These are phyloP conservation scores for Cancer borealis DNA, from an alignment of 2,888 invertebrate species.

Conservation along the genomic window DNA sequence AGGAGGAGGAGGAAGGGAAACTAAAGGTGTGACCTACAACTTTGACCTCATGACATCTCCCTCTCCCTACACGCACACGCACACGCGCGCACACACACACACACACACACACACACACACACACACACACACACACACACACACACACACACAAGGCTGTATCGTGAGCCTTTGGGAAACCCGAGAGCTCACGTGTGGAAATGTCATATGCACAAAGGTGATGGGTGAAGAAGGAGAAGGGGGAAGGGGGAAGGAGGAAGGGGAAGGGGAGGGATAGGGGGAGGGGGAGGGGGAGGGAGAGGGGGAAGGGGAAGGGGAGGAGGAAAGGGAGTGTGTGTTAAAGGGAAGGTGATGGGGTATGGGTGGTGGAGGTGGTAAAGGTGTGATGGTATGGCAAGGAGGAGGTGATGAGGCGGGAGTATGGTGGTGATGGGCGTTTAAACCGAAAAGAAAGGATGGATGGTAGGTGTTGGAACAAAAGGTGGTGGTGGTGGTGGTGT, in stretches of 20 bases:
- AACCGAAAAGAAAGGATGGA: no score
- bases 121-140: conserved; percentile 48
- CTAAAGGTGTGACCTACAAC: background rate
- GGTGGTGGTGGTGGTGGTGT: no score
- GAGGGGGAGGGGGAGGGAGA: no score
- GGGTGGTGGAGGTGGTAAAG: no score
- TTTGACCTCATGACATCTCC: conserved; percentile 1
- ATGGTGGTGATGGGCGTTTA: no score
- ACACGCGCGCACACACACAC: background rate
- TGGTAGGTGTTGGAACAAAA: no score
- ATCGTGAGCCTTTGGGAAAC: background rate
- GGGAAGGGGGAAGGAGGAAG: background rate
- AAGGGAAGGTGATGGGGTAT: background rate
- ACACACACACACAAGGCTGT: background rate
- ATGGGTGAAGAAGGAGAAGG: background rate
- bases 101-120: conserved; percentile 52
- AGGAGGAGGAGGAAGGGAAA: background rate
- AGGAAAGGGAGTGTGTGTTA: background rate
- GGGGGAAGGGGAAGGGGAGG: no score
- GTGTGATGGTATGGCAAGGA: no score
- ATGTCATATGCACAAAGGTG: background rate
- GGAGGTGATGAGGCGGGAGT: no score
- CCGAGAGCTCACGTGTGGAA: background rate
- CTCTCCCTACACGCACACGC: background rate
- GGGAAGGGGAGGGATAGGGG: no score